These are phyloP conservation scores for Pantelozetes paolii DNA, from an alignment of 2,888 invertebrate species.

Conservation along the genomic window DNA sequence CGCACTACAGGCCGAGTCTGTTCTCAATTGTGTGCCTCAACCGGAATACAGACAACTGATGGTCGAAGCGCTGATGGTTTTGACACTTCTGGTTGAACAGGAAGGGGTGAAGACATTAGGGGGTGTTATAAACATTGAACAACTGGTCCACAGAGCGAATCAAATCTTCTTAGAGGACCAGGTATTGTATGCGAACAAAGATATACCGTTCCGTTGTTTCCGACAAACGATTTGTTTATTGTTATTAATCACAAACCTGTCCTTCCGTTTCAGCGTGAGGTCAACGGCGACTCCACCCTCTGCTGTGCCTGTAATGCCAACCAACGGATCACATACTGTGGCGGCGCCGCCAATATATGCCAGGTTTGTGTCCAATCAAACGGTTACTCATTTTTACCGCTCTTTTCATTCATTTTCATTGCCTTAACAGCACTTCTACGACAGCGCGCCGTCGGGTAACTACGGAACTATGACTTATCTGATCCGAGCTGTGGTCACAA, in stretches of 20 bases:
- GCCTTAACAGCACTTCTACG: constrained; percentile 70
- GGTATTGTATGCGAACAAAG: constrained; percentile 57
- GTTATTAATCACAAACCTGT: too few relatives aligned
- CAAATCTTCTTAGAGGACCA: constrained; percentile 92
- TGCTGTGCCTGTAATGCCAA: constrained; percentile 70
- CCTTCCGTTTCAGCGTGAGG: constrained; percentile 63
- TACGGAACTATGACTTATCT: constrained; percentile 97
- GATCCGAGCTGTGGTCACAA: constrained; percentile 58
- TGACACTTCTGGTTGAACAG: constrained; percentile 79
- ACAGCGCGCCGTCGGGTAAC: constrained; percentile 94
- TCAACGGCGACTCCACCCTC: constrained; percentile 83
- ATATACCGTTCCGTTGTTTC: too few relatives aligned
- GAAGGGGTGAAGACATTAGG: constrained; percentile 72
- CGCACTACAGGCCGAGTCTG: constrained; percentile 93
- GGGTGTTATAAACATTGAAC: constrained; percentile 78
- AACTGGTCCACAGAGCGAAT: constrained; percentile 88
- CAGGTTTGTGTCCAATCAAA: constrained; percentile 54
- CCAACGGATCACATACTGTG: constrained; percentile 62
- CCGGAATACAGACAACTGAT: constrained; percentile 96
- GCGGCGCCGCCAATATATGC: constrained; percentile 91
- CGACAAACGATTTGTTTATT: too few relatives aligned
- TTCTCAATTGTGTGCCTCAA: constrained; percentile 92
- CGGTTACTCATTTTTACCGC: not conserved
- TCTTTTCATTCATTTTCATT: not conserved
- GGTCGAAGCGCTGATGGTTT: constrained; percentile 91